Conservation (phyloP, 2,888 invertebrate species). For the Norana najaformis region DNA sequence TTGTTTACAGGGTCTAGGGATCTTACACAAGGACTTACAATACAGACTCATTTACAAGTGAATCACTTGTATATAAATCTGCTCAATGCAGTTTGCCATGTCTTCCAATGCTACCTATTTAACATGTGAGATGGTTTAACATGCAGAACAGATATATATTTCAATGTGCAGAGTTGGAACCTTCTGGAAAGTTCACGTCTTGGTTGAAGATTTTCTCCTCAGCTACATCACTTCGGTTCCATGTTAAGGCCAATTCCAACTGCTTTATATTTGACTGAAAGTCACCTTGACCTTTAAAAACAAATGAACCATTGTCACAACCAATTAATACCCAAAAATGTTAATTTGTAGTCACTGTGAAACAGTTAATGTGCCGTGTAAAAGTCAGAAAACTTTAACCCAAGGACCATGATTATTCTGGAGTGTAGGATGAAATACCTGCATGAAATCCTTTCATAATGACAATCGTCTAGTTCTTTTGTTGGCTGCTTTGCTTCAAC, state of each 20-base stretch:
- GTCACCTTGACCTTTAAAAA: slow-evolving; percentile 38
- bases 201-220: slow-evolving; percentile 59
- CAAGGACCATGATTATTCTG: background rate
- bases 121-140: too few species aligned
- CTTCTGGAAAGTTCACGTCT: slow-evolving; percentile 53
- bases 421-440: background rate
- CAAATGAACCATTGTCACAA: background rate
- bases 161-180: slow-evolving; percentile 42
- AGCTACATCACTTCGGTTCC: slow-evolving; percentile 63
- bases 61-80: too few species aligned
- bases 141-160: too few species aligned
- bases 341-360: background rate
- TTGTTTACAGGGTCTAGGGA: too few species aligned
- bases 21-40: too few species aligned
- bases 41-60: too few species aligned
- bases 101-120: too few species aligned
- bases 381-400: background rate
- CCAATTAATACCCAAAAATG: background rate
- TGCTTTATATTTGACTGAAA: slow-evolving; percentile 50
- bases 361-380: background rate
- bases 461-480: background rate
- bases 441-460: background rate
- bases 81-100: too few species aligned
- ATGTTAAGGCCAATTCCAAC: slow-evolving; percentile 59
- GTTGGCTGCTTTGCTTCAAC: background rate